Base-by-base conservation (phyloP, 2,113 vertebrate genomes). In the Pseudonaja textilis region DNA sequence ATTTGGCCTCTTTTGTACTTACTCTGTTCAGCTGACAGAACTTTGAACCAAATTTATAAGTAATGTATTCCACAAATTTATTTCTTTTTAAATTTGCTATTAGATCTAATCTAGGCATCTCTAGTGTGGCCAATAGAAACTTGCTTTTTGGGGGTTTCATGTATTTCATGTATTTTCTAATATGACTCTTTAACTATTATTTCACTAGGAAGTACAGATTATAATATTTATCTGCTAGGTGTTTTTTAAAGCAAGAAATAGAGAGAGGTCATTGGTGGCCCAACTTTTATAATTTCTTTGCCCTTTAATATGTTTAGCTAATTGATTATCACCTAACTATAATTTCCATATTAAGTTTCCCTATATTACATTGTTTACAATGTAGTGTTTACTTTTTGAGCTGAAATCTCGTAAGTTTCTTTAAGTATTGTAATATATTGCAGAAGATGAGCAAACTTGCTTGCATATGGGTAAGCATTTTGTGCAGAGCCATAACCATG, bases 351-450 rank as follows among this genome's bases (percentile, higher is more conserved):
- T 94, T 2, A 0, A 93, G 89, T 50, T 91, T 95, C 9, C 91
- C 93, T 86, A 29, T 90, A 87, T 89, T 85, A 91, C 92, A 94
- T 3, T 52, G 7, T 52, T 92, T 7, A 42, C 55, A 0, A 91
- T 69, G 94, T 91, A 90, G 74, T 94, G 94, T 69, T 91, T 95
- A 89, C 87, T 93, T 74, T 91, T 94, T 91, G 93, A 93, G 95
- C 91, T 93, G 52, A 95, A 89, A 69, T 0, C 1, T n/a, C 91
- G 91, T 0, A 0, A 50, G 55, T 95, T 87, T 95, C 91, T 96
- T 92, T 96, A 96, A 96, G 89, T 94, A 69, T 91, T 85, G 91
- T 93, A 92, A 94, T 93, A 92, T 45, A 91, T 95, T 94, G 81
- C 52, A 96, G 94, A 88, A 90, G 91, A 95, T 18, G 93, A 88